phyloP scores from a whole-genome alignment of 2,113 vertebrate species.

The Neotragus moschatus region DNA sequence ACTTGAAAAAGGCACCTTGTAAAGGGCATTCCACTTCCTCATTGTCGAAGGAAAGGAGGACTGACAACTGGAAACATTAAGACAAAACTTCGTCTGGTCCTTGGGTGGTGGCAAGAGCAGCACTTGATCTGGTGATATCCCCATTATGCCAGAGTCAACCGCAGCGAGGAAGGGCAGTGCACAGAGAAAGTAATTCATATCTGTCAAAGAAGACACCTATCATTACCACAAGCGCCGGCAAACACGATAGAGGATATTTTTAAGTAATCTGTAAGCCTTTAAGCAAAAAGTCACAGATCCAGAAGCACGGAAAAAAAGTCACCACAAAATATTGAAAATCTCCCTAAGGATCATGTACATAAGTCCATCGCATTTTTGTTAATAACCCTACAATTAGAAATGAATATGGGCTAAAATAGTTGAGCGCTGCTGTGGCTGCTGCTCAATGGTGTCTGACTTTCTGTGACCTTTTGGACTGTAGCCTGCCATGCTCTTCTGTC shows the following conservation, averaged over 20 bases:
- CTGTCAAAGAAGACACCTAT: conserved; percentile 56
- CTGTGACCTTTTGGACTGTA: not conserved
- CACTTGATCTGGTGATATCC: conserved; percentile 68
- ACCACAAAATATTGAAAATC: not conserved
- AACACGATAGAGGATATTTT: not conserved
- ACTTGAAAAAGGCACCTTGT: conserved; percentile 73
- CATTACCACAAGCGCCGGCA: not conserved
- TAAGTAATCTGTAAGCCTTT: not conserved
- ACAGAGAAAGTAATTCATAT: conserved; percentile 81
- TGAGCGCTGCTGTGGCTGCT: not conserved
- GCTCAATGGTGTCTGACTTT: not conserved
- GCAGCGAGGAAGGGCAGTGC: conserved; percentile 81
- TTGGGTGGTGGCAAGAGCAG: conserved; percentile 71
- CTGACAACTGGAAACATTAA: conserved; percentile 68
- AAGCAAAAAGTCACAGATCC: not conserved
- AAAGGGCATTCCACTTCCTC: conserved; percentile 79
- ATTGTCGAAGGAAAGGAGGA: conserved; percentile 61
- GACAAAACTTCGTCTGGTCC: conserved; percentile 73
- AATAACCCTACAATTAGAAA: not conserved
- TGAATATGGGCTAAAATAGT: not conserved
- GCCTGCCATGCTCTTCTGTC: not conserved
- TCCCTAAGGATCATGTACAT: not conserved
- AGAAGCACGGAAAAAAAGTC: not conserved
- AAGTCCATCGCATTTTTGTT: not conserved
- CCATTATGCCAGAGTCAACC: conserved; percentile 78